Base-by-base conservation (phyloP, 2,113 vertebrate species). In the Halichoerus grypus region DNA sequence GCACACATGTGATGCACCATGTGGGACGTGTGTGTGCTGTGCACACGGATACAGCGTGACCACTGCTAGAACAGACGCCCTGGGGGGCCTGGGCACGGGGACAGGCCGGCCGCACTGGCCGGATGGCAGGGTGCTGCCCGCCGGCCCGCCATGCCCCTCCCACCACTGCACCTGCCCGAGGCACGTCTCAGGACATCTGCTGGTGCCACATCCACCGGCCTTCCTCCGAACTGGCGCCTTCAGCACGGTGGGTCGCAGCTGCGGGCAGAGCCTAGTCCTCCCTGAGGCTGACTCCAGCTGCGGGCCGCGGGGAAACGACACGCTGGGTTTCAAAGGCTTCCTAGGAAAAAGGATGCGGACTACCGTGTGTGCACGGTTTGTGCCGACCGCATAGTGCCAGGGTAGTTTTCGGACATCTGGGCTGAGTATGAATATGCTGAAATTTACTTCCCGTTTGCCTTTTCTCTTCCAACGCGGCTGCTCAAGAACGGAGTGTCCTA, bases 41-140 rank as follows among this genome's bases (percentile, higher is more conserved):
- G 72, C 39, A 15, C 39, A 15, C 12, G 0, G 11, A 42, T 4
- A 8, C 24, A 3, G 24, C 0, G 24, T 3, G 1, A 12, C 72
- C 24, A 4, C 24, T 46, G 24, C 24, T 3, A 6, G 22, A 74
- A 12, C 0, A 14, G 72, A 8, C 21, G 21, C 57, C 57, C 22
- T 15, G 1, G 12, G 33, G 33, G 18, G 19, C 18, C 33, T 69
- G 16, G 33, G 67, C 33, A 21, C 33, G 0, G 8, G 7, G 67
- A n/a, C 8, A 19, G 67, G 67, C 33, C 15, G 55, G 16, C 33
- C 4, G 8, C 33, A 18, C 33, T 15, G 33, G 33, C 33, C 4
- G 65, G 7, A 18, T n/a, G 65, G 33, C 65, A 16, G 33, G 65
- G 65, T 18, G 65, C 31, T 33, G 65, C 15, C 65, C 7, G 14